Evolutionary conservation across 2,888 invertebrate genomes (phyloP).

Genomic region (Meiosimyza decipiens): DNA sequence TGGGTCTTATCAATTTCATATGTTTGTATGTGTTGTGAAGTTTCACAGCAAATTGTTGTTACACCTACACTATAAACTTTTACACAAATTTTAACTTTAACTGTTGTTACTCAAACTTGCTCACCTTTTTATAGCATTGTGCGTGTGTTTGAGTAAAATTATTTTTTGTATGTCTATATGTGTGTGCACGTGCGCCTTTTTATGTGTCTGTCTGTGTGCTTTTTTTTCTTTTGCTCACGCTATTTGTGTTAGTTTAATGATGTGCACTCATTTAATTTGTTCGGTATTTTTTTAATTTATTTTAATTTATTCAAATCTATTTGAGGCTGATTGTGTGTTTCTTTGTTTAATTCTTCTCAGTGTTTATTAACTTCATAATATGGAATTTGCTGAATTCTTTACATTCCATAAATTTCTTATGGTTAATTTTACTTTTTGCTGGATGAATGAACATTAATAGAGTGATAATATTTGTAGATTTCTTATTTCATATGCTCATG

Average conservation of each 20-base stretch:
- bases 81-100: background rate
- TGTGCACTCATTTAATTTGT: constrained; percentile 9
- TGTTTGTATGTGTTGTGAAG: background rate
- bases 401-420: too few relatives aligned
- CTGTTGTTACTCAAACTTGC: too few relatives aligned
- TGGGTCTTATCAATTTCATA: too few relatives aligned
- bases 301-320: constrained; percentile 1
- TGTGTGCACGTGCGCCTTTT: background rate
- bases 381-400: too few relatives aligned
- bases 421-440: too few relatives aligned
- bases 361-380: too few relatives aligned
- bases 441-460: too few relatives aligned
- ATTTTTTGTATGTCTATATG: background rate
- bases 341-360: too few relatives aligned
- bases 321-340: background rate
- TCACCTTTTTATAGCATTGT: background rate
- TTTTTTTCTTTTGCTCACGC: background rate
- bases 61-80: background rate
- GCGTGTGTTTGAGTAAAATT: background rate
- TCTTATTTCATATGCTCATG: too few relatives aligned
- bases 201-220: background rate
- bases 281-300: background rate
- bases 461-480: too few relatives aligned
- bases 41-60: background rate
- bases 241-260: constrained; percentile 11